These are phyloP conservation scores for Limosa lapponica DNA, from an alignment of 2,797 vertebrate genomes.

Conservation along the genomic window DNA sequence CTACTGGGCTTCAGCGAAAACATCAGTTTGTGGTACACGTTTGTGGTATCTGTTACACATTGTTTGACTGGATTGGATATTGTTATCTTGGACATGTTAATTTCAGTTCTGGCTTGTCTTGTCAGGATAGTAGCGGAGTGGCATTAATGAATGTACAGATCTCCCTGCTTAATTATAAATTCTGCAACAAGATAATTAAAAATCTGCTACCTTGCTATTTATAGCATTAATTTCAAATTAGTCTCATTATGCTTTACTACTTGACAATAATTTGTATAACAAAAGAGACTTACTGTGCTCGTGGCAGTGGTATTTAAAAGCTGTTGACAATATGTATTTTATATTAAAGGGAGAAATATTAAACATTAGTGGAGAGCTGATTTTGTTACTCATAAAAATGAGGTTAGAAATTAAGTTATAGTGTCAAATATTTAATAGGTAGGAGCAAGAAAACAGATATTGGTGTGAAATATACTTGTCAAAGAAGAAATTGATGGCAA, in stretches of 20 bases:
- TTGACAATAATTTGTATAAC: not conserved
- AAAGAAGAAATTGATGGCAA: not conserved
- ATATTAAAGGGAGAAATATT: not conserved
- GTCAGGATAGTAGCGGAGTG: not conserved
- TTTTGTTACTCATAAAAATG: not conserved
- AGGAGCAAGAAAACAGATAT: not conserved
- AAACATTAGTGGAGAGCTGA: not conserved
- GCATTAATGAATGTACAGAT: not conserved
- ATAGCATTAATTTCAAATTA: constrained; percentile 5
- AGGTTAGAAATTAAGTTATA: not conserved
- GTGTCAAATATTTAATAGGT: not conserved
- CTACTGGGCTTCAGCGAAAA: not conserved
- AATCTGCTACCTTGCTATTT: not conserved
- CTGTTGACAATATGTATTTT: not conserved
- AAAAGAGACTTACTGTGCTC: not conserved
- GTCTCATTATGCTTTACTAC: not conserved
- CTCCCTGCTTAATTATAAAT: not conserved
- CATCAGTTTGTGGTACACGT: not conserved
- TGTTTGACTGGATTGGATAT: not conserved
- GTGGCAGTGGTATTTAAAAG: not conserved
- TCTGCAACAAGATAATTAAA: constrained; percentile 17
- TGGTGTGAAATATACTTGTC: not conserved
- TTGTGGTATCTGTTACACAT: not conserved
- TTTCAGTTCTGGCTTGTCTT: not conserved
- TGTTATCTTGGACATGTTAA: not conserved